Evolutionary conservation across 2,888 invertebrate genomes (phyloP), one percentile per base, ranked within the genome.

Genomic region (Mesoligia furuncula): DNA sequence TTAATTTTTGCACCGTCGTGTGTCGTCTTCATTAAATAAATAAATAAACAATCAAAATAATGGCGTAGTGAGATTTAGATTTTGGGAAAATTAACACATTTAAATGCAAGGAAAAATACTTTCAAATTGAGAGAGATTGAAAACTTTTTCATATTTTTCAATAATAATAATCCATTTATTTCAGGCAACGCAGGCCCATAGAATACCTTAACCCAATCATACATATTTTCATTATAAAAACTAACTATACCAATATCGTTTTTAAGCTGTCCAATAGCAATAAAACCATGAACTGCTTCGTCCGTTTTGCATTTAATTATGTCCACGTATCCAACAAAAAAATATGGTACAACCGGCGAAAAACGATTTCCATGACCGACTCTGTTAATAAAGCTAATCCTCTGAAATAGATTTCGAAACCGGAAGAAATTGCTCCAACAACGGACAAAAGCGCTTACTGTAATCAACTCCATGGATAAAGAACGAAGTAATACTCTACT

Each of bases 401-500:
- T 67, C n/a, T 4, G 24, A 79, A 67, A 81, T 48, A 45, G 31
- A 24, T 54, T 57, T 69, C 13, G 8, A 64, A 59, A 8, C 15
- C 7, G 8, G 15, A 54, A 59, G 27, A 36, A 27, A 66, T 31
- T 31, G 24, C 31, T 57, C 2, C 15, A 45, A 8, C 9, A 48
- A 15, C 9, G 17, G 27, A 59, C 27, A 68, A 57, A 62, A 71
- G 15, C 45, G 71, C 51, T 81, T 62, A 67, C 7, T 17, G n/a
- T 69, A 72, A 72, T 42, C 15, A 68, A 68, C 51, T 9, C 36
- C 36, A 48, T 51, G 27, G 39, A 45, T 45, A 69, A 64, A n/a
- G 24, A 51, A 36, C 20, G 15, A 42, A 73, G 39, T 67, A 69
- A 64, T 69, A 39, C 68, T 61, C 24, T 59, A 17, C 24, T 9